Base-by-base conservation (phyloP, 2,113 vertebrate genomes). In the Myodes glareolus region DNA sequence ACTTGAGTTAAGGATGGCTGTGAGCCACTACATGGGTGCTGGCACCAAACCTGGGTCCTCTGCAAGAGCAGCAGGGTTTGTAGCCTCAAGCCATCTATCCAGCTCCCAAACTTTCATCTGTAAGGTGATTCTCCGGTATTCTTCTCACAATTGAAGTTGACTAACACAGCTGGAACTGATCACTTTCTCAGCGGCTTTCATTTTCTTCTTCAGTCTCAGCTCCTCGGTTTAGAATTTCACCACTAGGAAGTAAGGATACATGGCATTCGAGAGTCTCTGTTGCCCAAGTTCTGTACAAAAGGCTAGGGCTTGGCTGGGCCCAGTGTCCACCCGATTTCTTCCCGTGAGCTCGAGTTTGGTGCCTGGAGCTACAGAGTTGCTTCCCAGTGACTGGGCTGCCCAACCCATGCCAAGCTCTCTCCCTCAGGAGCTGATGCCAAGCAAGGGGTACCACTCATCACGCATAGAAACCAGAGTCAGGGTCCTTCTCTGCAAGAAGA, bases 161-260 rank as follows among this genome's bases (percentile, higher is more conserved):
- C 36, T 13, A 19, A 21, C 65, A 31, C 42, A 31, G 29, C 16
- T 50, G 73, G 67, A 58, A 68, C 29, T 7, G 45, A 63, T 55
- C 5, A 23, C 14, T 23, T 55, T 58, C n/a, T n/a, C 58, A 61
- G 47, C 2, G 67, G 63, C 31, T 17, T 94, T 77, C 19, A 47
- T 58, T 19, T 88, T 50, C 65, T 77, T 58, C 39, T 55, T 65
- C 68, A 45, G 4, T 65, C 68, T 58, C 17, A 39, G 45, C 27
- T 39, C 33, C 55, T 89, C 5, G 11, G 31, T 94, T 80, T 82
- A 87, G 85, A 80, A 81, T 16, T 31, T 29, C 92, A 33, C 3
- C 7, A 7, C 50, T 23, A 36, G 61, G 29, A 67, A 29, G 23
- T 0, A 27, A 7, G 2, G 2, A 45, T 3, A 29, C 31, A 2